Percentiles rank a stretch among this genome's conserved stretches.
Evolutionary conservation across 2,888 invertebrate genomes (phyloP).

Genomic region (Iphiclides podalirius): DNA sequence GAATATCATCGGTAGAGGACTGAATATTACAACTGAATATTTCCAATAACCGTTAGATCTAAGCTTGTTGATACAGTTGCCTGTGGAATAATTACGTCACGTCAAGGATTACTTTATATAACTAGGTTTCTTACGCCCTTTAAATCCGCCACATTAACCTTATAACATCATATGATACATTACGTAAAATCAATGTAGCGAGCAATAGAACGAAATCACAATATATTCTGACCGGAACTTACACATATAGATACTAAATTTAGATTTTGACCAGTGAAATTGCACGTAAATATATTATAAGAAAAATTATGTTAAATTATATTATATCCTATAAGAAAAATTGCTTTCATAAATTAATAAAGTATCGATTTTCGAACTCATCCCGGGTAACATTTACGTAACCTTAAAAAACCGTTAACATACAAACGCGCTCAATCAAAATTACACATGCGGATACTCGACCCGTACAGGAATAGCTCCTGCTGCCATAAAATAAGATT

Average conservation of each 20-base stretch:
- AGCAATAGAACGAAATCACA: neutral
- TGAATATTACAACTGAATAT: too few relatives aligned
- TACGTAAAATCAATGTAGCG: neutral
- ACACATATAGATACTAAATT: too few relatives aligned
- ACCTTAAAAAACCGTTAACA: conserved; percentile 41
- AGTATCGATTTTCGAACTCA: conserved; percentile 58
- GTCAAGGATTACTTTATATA: conserved; percentile 61
- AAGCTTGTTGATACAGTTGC: conserved; percentile 15
- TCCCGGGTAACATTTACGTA: conserved; percentile 58
- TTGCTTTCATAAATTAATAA: conserved; percentile 24
- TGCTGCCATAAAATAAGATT: conserved; percentile 33
- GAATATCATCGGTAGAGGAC: too few relatives aligned
- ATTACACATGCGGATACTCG: conserved; percentile 29
- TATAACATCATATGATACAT: neutral
- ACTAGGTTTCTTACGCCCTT: conserved; percentile 29
- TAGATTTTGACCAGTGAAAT: too few relatives aligned
- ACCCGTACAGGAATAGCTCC: conserved; percentile 44
- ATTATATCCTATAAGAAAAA: too few relatives aligned
- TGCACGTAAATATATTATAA: too few relatives aligned
- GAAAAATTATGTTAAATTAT: too few relatives aligned
- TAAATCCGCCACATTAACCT: conserved; percentile 20
- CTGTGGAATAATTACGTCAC: conserved; percentile 53
- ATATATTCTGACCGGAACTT: neutral
- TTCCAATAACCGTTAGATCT: conserved; percentile 11
- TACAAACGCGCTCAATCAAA: conserved; percentile 34